phyloP scores from a whole-genome alignment of 2,888 invertebrate species.

The Resseliella maxima region DNA sequence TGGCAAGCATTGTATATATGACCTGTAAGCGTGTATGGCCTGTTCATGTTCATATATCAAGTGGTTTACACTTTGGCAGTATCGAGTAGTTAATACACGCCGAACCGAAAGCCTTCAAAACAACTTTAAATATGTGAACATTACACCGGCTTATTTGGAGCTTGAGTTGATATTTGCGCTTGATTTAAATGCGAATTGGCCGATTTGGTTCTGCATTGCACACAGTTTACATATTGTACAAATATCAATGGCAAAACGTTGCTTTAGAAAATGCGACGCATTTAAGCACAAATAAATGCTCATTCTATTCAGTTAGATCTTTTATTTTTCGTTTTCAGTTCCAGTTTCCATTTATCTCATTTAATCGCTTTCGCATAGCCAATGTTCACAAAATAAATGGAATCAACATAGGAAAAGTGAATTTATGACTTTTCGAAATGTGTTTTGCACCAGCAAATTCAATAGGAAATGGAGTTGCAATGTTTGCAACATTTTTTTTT shows the following conservation, averaged over 20 bases:
- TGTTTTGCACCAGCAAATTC: slow-evolving; percentile 8
- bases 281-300: slow-evolving; percentile 45
- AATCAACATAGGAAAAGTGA: slow-evolving; percentile 32
- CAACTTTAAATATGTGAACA: slow-evolving; percentile 27
- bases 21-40: too few relatives aligned
- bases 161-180: slow-evolving; percentile 38
- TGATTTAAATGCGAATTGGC: slow-evolving; percentile 41
- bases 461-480: slow-evolving; percentile 40
- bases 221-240: slow-evolving; percentile 1
- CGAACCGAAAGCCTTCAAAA: not conserved
- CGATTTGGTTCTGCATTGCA: not conserved
- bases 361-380: slow-evolving; percentile 37
- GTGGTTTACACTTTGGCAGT: not conserved
- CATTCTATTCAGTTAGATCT: slow-evolving; percentile 7
- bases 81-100: not conserved
- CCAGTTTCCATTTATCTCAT: not conserved
- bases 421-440: slow-evolving; percentile 47
- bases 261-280: slow-evolving; percentile 11
- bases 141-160: slow-evolving; percentile 42
- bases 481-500: slow-evolving; percentile 19
- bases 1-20: too few relatives aligned
- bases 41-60: not conserved
- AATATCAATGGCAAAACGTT: slow-evolving; percentile 41
- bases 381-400: not conserved
- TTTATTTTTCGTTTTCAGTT: not conserved